These are phyloP conservation scores for Cynopterus sphinx DNA, from an alignment of 2,797 vertebrate genomes.

Conservation along the genomic window DNA sequence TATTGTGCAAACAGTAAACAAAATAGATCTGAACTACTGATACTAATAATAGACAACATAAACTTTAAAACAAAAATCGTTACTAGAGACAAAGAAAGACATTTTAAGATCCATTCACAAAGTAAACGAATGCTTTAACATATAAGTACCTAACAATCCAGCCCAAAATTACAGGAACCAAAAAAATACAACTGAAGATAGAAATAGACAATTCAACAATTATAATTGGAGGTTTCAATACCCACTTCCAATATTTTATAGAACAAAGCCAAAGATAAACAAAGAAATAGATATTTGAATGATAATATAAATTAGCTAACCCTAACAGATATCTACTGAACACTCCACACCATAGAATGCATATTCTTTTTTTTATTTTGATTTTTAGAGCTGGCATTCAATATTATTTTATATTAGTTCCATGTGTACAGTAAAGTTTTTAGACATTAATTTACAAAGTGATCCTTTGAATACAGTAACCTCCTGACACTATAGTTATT, in stretches of 20 bases:
- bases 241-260: not conserved
- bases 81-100: not conserved
- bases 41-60: not conserved
- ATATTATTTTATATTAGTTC: no score
- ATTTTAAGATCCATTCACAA: not conserved
- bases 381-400: no score
- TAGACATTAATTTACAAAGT: no score
- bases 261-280: not conserved
- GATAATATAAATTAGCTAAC: not conserved
- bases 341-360: not conserved
- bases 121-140: not conserved
- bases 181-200: constrained; percentile 1
- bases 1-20: not conserved
- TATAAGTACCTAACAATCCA: not conserved
- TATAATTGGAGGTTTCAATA: not conserved
- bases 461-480: no score
- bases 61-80: not conserved
- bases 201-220: not conserved
- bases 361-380: not conserved
- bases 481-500: no score
- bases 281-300: not conserved
- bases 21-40: not conserved
- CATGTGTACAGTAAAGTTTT: no score
- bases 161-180: not conserved
- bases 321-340: not conserved